Evolutionary conservation across 2,888 invertebrate species (phyloP).

Genomic region (Pteria penguin): DNA sequence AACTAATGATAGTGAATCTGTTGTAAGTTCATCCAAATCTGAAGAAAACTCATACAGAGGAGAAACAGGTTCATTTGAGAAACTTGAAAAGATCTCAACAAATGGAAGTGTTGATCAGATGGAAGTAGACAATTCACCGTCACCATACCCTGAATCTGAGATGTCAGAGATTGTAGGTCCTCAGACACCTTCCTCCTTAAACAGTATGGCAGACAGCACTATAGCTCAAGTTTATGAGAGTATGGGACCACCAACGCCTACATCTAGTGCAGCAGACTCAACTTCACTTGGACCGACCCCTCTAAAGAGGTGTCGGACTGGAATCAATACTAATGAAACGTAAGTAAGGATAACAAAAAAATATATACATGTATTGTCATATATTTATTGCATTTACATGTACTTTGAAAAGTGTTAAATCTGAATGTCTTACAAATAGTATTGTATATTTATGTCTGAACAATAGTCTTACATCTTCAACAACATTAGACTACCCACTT

Average conservation of each 20-base stretch:
- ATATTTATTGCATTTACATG: too few relatives aligned
- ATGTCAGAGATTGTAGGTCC: constrained; percentile 40
- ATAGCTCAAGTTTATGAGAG: constrained; percentile 1
- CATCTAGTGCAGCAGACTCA: constrained; percentile 45
- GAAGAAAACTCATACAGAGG: neutral
- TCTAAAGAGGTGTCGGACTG: constrained; percentile 51
- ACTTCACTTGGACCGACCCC: constrained; percentile 54
- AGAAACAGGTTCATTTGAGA: neutral
- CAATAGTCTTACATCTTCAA: too few relatives aligned
- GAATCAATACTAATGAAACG: constrained; percentile 52
- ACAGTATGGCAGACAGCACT: constrained; percentile 14
- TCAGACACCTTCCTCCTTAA: constrained; percentile 15
- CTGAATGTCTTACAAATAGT: neutral
- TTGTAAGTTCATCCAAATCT: neutral
- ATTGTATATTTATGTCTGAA: too few relatives aligned
- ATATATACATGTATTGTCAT: too few relatives aligned
- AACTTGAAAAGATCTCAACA: neutral
- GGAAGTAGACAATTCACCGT: constrained; percentile 23
- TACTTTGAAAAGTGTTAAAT: neutral
- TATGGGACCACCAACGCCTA: constrained; percentile 36
- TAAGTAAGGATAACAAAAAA: neutral
- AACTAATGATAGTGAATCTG: constrained; percentile 5
- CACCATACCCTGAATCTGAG: constrained; percentile 31
- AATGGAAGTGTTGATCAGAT: constrained; percentile 4
- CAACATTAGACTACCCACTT: too few relatives aligned